A percentile compares a stretch with the other conserved stretches of the same genome.
Conservation (phyloP, 2,113 vertebrate species). For the Anser cygnoides region DNA sequence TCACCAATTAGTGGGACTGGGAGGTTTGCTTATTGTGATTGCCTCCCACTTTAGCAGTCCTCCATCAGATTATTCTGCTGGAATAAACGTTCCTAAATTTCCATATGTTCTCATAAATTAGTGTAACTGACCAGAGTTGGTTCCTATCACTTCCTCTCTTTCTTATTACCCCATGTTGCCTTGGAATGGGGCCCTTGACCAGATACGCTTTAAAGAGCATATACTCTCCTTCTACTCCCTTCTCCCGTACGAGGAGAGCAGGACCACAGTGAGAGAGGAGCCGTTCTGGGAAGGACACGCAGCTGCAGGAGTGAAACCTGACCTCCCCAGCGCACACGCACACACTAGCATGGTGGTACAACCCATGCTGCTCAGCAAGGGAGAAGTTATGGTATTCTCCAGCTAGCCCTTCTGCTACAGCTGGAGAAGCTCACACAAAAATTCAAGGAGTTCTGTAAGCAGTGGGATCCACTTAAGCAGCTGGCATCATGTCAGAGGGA, state of each 20-base stretch:
- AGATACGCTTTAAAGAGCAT: no score
- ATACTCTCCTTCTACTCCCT: no score
- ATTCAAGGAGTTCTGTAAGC: accelerated
- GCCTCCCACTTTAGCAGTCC: no score
- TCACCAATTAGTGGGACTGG: no score
- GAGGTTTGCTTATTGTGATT: no score
- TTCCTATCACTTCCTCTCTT: no score
- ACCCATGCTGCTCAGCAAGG: not conserved
- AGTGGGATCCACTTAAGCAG: not conserved
- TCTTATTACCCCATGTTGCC: no score
- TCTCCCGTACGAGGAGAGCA: not conserved
- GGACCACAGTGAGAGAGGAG: not conserved
- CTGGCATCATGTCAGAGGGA: not conserved
- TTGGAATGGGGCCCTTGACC: no score
- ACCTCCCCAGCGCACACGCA: not conserved
- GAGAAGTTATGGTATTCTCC: not conserved
- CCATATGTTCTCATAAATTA: no score
- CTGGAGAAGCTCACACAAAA: accelerated
- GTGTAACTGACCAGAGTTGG: no score
- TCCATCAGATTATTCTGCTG: no score
- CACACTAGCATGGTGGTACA: accelerated
- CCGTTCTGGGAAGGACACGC: not conserved
- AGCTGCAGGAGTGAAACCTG: not conserved
- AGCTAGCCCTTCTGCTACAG: not conserved
- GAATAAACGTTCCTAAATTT: no score